Conservation (phyloP, 2,797 vertebrate species). For the Buceros bicornis region DNA sequence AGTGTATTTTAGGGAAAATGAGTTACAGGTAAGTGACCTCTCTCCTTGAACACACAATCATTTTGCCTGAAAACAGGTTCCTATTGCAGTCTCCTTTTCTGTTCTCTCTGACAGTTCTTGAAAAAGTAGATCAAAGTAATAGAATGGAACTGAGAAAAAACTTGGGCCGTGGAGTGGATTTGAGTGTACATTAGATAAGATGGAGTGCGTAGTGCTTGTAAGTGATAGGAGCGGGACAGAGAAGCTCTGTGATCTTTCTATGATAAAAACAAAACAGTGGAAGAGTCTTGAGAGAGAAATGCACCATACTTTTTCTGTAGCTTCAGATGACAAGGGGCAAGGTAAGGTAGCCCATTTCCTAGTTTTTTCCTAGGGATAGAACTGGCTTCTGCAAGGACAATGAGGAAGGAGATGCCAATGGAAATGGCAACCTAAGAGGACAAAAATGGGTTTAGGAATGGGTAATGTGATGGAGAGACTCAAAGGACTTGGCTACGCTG, state of each 20-base stretch:
- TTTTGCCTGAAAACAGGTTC: slow-evolving; percentile 12
- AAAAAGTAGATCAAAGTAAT: background rate
- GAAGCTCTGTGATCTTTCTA: background rate
- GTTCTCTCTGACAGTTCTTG: background rate
- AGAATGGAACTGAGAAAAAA: background rate
- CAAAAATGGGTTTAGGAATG: background rate
- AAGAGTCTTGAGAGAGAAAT: background rate
- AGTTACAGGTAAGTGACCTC: background rate
- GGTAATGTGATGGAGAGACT: background rate
- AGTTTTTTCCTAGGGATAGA: background rate
- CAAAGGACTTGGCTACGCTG: background rate
- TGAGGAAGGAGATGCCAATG: background rate
- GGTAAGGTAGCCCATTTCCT: background rate
- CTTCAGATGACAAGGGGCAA: background rate
- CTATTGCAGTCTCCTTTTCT: background rate
- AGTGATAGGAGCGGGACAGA: background rate
- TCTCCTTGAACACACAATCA: background rate
- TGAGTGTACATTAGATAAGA: background rate
- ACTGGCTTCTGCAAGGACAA: background rate
- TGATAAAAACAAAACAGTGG: background rate
- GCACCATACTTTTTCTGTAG: background rate
- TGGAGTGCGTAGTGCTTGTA: background rate
- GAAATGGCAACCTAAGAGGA: background rate
- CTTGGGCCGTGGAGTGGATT: background rate
- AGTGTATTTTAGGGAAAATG: background rate